Conservation (phyloP, 1,140 invertebrate species). For the Drosophila cardini region DNA sequence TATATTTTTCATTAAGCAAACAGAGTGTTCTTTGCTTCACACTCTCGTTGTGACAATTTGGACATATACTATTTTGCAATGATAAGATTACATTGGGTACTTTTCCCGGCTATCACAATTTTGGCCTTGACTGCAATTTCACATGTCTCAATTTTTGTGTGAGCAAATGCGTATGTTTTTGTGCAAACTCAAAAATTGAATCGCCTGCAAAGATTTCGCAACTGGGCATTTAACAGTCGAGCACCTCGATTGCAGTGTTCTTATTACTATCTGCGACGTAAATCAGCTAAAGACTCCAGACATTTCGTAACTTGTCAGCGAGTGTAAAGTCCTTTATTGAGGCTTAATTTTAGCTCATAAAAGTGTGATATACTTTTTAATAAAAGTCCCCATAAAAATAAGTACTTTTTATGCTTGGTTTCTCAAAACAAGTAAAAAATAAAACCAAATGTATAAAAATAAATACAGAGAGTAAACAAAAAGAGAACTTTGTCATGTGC, state of each 20-base stretch:
- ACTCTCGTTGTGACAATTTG: slow-evolving; percentile 3
- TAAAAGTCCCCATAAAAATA: slow-evolving; percentile 39
- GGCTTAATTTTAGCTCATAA: slow-evolving; percentile 18
- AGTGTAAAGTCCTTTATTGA: slow-evolving; percentile 26
- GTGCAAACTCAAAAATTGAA: too few relatives aligned
- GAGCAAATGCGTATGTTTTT: neutral
- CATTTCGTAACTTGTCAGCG: slow-evolving; percentile 9
- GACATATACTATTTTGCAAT: slow-evolving; percentile 20
- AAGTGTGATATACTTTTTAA: slow-evolving; percentile 35
- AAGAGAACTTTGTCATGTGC: slow-evolving; percentile 28
- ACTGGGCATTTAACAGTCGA: too few relatives aligned
- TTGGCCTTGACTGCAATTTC: slow-evolving; percentile 33
- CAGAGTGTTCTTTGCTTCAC: neutral
- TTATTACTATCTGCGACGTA: slow-evolving; percentile 13
- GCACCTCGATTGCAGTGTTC: neutral
- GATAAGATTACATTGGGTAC: slow-evolving; percentile 62
- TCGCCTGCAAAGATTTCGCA: too few relatives aligned
- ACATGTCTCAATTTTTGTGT: neutral
- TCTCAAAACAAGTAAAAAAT: too few relatives aligned
- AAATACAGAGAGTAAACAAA: slow-evolving; percentile 43
- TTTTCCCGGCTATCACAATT: slow-evolving; percentile 38
- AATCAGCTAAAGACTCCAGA: slow-evolving; percentile 28
- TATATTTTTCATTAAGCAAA: slow-evolving; percentile 7
- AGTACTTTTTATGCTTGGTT: too few relatives aligned
- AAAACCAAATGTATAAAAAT: slow-evolving; percentile 8